A percentile compares a stretch with the other conserved stretches of the same genome.
Evolutionary conservation across 2,797 vertebrate species (phyloP).

Genomic region (Epinephelus malabaricus): DNA sequence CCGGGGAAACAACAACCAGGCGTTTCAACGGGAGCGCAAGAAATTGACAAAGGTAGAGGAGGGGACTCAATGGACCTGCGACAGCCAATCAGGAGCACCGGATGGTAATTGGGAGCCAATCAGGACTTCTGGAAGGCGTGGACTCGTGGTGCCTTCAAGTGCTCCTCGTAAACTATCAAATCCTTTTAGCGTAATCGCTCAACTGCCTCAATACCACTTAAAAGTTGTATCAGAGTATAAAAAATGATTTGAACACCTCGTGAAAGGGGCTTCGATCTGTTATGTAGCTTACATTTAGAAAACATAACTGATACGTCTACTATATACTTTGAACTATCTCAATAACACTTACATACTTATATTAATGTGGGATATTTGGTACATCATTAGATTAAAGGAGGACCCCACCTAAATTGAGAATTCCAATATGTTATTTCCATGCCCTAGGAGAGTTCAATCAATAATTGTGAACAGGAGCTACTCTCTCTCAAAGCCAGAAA

Average conservation of each 20-base stretch:
- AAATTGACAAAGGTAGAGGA: constrained; percentile 88
- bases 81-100: constrained; percentile 77
- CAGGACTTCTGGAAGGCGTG: constrained; percentile 67
- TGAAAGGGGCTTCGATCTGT: neutral
- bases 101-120: constrained; percentile 76
- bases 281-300: neutral
- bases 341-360: neutral
- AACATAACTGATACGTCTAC: neutral
- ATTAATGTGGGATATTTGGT: neutral
- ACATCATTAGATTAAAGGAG: neutral
- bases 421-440: too few relatives aligned
- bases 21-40: constrained; percentile 84
- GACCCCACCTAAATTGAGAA: too few relatives aligned
- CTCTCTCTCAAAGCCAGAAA: too few relatives aligned
- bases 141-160: constrained; percentile 40
- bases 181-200: fast-evolving
- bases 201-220: neutral
- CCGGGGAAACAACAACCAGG: constrained; percentile 71
- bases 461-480: too few relatives aligned
- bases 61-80: constrained; percentile 77
- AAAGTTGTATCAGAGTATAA: neutral
- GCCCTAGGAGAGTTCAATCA: too few relatives aligned
- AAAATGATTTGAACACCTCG: neutral
- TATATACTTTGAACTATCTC: too few relatives aligned
- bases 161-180: constrained; percentile 3